Conservation (phyloP, 2,888 invertebrate genomes). For the Melanostoma mellinum region DNA sequence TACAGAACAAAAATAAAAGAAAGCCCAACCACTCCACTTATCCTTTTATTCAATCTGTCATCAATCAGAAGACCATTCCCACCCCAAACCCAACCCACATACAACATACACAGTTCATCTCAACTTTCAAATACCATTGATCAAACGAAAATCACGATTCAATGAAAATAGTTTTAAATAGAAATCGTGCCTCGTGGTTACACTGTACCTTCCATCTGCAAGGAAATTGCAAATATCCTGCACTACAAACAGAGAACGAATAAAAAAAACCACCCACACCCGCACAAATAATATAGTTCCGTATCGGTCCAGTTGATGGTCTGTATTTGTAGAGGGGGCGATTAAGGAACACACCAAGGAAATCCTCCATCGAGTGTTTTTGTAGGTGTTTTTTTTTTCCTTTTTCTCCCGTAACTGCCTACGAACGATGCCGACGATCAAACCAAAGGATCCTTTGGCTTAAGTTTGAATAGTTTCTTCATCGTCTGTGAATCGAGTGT, state of each 20-base stretch:
- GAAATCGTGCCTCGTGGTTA: constrained; percentile 70
- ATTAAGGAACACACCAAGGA: constrained; percentile 38
- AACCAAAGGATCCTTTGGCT: constrained; percentile 50
- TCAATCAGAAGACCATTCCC: constrained; percentile 15
- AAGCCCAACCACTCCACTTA: background rate
- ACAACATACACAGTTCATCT: constrained; percentile 38
- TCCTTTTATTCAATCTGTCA: constrained; percentile 1
- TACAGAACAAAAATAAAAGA: no score
- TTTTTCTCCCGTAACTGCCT: background rate
- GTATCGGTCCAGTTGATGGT: constrained; percentile 17
- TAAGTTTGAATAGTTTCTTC: constrained; percentile 40
- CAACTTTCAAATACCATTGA: constrained; percentile 60
- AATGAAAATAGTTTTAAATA: constrained; percentile 70
- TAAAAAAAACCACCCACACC: constrained; percentile 37
- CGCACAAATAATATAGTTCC: background rate
- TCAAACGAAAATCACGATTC: constrained; percentile 71
- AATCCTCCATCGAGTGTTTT: constrained; percentile 56
- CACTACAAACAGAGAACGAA: constrained; percentile 7
- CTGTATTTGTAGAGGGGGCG: constrained; percentile 25
- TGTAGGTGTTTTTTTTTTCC: constrained; percentile 56
- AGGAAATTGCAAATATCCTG: constrained; percentile 48
- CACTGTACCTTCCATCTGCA: constrained; percentile 26
- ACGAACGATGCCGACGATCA: constrained; percentile 49
- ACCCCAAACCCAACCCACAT: background rate
- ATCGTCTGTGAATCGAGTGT: constrained; percentile 39